phyloP scores from a whole-genome alignment of 2,797 vertebrate species.

The Crenichthys baileyi region DNA sequence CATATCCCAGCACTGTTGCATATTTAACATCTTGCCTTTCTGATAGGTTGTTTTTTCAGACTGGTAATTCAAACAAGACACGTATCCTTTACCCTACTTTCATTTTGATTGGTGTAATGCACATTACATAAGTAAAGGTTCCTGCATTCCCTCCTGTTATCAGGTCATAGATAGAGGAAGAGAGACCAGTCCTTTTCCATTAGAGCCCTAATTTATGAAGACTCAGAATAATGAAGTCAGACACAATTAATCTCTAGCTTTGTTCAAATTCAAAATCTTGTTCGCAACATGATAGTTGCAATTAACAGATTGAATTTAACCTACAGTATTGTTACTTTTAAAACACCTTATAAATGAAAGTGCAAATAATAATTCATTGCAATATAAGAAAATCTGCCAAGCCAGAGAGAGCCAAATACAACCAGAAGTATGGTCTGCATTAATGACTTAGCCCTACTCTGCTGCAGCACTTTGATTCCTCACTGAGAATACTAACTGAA shows the following conservation, averaged over 20 bases:
- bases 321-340: background rate
- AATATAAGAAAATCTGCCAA: background rate
- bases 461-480: conserved; percentile 36
- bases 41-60: background rate
- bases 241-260: background rate
- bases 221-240: background rate
- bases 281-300: background rate
- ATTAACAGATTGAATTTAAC: background rate
- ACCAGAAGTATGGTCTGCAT: conserved; percentile 32
- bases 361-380: background rate
- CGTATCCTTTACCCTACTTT: background rate
- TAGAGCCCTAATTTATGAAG: background rate
- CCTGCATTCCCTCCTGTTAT: background rate
- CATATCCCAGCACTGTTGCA: background rate
- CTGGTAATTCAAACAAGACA: background rate
- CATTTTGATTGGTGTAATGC: background rate
- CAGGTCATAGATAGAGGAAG: background rate
- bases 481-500: conserved; percentile 39
- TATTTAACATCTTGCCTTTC: background rate
- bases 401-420: background rate
- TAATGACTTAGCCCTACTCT: conserved; percentile 31
- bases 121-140: background rate
- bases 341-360: background rate
- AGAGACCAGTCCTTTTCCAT: background rate
- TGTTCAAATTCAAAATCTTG: background rate